Evolutionary conservation across 1,140 invertebrate genomes (phyloP).

Genomic region (Adelges cooleyi): DNA sequence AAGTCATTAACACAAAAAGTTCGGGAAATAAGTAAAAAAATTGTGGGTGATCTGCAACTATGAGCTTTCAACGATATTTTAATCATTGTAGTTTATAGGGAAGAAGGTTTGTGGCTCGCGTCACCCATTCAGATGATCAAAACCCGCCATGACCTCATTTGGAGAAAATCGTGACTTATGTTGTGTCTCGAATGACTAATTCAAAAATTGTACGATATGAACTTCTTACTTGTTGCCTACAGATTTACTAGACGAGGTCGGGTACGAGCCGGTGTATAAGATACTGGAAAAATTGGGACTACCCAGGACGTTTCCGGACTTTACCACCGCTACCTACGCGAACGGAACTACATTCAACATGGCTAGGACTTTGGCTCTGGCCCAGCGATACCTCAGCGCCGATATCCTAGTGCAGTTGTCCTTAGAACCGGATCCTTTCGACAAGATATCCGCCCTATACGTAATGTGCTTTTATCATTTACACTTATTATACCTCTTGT

Average conservation of each 20-base stretch:
- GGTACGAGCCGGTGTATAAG: conserved; percentile 31
- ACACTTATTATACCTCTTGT: no score
- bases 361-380: conserved; percentile 30
- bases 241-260: conserved; percentile 32
- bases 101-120: no score
- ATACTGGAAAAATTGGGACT: conserved; percentile 29
- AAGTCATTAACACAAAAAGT: no score
- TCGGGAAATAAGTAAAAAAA: no score
- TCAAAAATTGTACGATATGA: no score
- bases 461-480: neutral
- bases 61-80: no score
- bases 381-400: conserved; percentile 32
- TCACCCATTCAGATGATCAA: no score
- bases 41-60: no score
- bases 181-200: no score
- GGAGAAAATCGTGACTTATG: no score
- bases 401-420: conserved; percentile 33
- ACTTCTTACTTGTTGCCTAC: neutral
- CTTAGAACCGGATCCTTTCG: neutral
- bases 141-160: no score
- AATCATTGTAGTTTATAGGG: no score
- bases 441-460: neutral
- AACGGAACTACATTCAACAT: conserved; percentile 29
- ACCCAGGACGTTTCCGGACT: conserved; percentile 25
- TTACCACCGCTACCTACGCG: neutral